Evolutionary conservation across 2,113 vertebrate species (phyloP).

Genomic region (Illadopsis cleaveri): DNA sequence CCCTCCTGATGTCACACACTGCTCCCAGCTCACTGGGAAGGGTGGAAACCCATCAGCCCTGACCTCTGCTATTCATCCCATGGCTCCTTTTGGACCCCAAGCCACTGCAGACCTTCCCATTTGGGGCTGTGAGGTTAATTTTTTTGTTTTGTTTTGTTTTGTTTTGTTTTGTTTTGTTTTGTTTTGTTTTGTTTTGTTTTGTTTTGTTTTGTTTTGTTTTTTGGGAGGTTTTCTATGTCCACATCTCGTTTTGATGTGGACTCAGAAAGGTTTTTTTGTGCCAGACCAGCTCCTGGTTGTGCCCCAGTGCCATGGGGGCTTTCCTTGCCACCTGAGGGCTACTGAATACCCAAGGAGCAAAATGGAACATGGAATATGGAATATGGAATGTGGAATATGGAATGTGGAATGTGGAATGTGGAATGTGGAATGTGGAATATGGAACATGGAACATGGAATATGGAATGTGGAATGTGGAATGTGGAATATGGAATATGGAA

Average conservation of each 20-base stretch:
- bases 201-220: background rate
- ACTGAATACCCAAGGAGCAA: background rate
- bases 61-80: fast-evolving
- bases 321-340: background rate
- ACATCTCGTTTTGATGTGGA: no score
- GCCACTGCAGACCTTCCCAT: background rate
- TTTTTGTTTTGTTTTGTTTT: background rate
- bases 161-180: fast-evolving
- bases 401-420: no score
- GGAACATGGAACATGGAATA: no score
- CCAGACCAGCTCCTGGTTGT: background rate
- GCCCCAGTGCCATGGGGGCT: background rate
- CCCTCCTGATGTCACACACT: background rate
- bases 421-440: no score
- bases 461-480: no score
- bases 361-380: background rate
- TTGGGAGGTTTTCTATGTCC: fast-evolving
- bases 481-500: no score
- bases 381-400: no score
- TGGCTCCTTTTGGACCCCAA: background rate
- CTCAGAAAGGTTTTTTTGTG: background rate
- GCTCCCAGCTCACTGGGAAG: background rate
- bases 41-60: background rate
- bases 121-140: background rate
- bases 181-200: background rate